phyloP scores from a whole-genome alignment of 2,113 vertebrate species.

The Apodemus sylvaticus region DNA sequence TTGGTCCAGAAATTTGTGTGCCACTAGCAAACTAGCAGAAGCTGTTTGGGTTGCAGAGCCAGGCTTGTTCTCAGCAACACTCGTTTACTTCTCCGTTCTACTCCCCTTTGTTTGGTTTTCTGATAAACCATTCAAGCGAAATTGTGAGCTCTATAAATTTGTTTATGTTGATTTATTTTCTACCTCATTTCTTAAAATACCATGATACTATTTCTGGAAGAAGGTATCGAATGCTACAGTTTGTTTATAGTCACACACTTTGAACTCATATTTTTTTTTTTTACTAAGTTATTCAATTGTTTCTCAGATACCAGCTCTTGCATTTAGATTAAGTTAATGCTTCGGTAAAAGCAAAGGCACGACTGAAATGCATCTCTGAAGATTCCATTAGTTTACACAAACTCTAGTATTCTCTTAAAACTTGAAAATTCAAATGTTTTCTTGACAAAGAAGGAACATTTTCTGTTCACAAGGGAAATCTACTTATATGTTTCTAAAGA shows the following conservation, averaged over 20 bases:
- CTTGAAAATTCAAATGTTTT: not conserved
- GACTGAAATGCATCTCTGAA: not conserved
- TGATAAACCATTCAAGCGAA: not conserved
- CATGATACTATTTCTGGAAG: not conserved
- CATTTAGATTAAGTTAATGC: not conserved
- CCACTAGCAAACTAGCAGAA: not conserved
- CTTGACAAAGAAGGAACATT: not conserved
- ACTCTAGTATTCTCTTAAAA: slow-evolving; percentile 5
- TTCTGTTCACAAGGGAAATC: not conserved
- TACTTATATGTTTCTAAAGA: not conserved
- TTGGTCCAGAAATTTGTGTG: not conserved
- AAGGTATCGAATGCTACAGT: not conserved
- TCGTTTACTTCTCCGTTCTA: not conserved
- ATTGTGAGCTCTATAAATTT: not conserved
- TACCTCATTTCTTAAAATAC: not conserved
- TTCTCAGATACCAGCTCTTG: slow-evolving; percentile 32
- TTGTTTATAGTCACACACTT: slow-evolving; percentile 30
- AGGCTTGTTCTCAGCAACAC: not conserved
- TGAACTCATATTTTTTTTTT: slow-evolving; percentile 8
- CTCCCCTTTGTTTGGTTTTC: not conserved
- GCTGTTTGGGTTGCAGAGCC: not conserved
- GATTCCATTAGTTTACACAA: not conserved
- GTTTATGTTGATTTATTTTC: not conserved
- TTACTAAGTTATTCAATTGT: slow-evolving; percentile 19
- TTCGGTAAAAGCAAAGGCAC: not conserved